Evolutionary conservation across 1,140 invertebrate genomes (phyloP).

Genomic region (Drosophila ambigua): DNA sequence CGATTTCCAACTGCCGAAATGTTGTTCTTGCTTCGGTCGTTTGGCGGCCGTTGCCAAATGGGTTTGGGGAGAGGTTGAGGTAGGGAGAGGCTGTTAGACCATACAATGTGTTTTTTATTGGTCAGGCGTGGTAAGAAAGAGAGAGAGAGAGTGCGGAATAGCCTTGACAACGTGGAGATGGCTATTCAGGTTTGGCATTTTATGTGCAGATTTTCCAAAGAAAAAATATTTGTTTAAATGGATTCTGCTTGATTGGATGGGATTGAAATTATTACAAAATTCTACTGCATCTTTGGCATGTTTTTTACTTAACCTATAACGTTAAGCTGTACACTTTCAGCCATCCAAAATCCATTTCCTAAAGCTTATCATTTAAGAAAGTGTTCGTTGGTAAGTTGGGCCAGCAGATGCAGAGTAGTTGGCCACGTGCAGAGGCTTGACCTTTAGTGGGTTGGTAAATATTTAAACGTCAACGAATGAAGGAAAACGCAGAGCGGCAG

Average conservation of each 20-base stretch:
- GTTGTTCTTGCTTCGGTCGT: constrained; percentile 40
- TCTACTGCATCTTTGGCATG: too few species aligned
- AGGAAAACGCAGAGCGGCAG: constrained; percentile 1
- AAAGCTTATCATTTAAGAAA: neutral
- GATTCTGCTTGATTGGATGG: too few species aligned
- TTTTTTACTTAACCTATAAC: too few species aligned
- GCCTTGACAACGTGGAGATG: too few species aligned
- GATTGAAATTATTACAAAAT: too few species aligned
- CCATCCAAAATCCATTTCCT: neutral
- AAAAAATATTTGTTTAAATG: too few species aligned
- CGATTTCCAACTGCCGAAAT: constrained; percentile 57
- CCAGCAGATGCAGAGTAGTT: neutral
- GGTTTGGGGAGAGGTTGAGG: constrained; percentile 17
- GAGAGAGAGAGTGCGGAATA: constrained; percentile 4
- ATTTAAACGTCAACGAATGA: constrained; percentile 33
- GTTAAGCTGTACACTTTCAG: too few species aligned
- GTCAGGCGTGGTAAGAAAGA: constrained; percentile 44
- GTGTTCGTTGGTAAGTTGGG: too few species aligned
- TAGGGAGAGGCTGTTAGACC: constrained; percentile 40
- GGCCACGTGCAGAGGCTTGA: constrained; percentile 29
- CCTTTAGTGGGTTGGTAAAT: constrained; percentile 46
- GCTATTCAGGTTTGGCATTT: too few species aligned
- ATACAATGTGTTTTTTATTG: constrained; percentile 76
- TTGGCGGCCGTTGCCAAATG: constrained; percentile 47
- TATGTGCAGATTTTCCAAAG: too few species aligned